Evolutionary conservation across 2,888 invertebrate genomes (phyloP), one percentile per base, ranked within the genome.

Genomic region (Eristalinus aeneus): DNA sequence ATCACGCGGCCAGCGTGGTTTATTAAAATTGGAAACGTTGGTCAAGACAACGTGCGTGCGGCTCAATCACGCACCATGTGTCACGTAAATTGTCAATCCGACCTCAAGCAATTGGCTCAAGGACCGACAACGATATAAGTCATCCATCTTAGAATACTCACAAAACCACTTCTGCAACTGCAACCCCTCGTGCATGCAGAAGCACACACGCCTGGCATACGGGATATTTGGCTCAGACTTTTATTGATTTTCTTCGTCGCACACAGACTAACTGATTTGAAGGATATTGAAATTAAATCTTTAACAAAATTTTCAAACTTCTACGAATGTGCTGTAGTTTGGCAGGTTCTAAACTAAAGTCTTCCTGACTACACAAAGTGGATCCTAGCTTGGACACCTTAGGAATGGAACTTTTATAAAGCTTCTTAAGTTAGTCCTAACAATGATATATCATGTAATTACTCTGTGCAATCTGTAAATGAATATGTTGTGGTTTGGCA

Each of bases 211-310:
- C n/a, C 39, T 16, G 39, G 12, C 56, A 67, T 74, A 56, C 63
- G 61, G 77, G 58, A 67, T 75, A 58, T 67, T 61, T n/a, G 64
- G 58, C 73, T 81, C 36, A 56, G 73, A 71, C 68, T 61, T 81
- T 71, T 86, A 86, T 86, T 86, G 86, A 86, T 86, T 86, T 86
- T 86, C 71, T 69, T 73, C 22, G 64, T 34, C 27, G 36, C 60
- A 39, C 32, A 36, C 3, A 16, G 36, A 32, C 54, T n/a, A n/a
- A n/a, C n/a, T n/a, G n/a, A n/a, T n/a, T n/a, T n/a, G n/a, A n/a
- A n/a, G n/a, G n/a, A n/a, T n/a, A n/a, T n/a, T n/a, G n/a, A n/a
- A n/a, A n/a, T n/a, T n/a, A n/a, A n/a, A n/a, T n/a, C n/a, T n/a
- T n/a, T n/a, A n/a, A n/a, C n/a, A n/a, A n/a, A n/a, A n/a, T n/a